Conservation (phyloP, 2,113 vertebrate genomes). For the Falcunculus frontatus region DNA sequence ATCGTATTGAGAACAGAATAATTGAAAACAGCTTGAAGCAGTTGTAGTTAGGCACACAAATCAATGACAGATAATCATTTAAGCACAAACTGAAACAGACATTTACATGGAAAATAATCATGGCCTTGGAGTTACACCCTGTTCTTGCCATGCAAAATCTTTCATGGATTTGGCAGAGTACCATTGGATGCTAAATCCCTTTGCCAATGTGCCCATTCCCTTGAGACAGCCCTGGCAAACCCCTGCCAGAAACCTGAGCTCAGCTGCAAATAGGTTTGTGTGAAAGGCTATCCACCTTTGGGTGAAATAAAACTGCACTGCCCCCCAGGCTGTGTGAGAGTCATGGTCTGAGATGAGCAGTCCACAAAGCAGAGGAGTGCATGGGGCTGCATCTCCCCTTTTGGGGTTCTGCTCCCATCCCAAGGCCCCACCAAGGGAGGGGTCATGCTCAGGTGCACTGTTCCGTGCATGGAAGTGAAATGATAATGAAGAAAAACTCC, state of each 20-base stretch:
- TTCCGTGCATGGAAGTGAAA: neutral
- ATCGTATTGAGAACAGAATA: constrained; percentile 60
- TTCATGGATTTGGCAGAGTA: constrained; percentile 20
- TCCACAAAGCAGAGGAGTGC: neutral
- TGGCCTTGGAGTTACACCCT: constrained; percentile 15
- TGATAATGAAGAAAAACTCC: neutral
- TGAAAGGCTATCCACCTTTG: neutral
- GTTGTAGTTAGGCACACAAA: constrained; percentile 67
- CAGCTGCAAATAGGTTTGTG: neutral
- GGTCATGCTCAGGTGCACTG: neutral
- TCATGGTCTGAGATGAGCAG: rapidly evolving
- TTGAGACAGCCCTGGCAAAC: neutral
- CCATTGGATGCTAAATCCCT: neutral
- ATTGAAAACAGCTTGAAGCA: constrained; percentile 67
- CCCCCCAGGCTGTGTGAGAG: neutral
- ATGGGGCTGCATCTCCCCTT: neutral
- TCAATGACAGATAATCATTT: constrained; percentile 70
- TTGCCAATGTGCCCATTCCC: neutral
- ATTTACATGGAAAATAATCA: constrained; percentile 48
- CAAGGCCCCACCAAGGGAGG: neutral
- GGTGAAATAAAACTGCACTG: neutral
- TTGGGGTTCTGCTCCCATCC: neutral
- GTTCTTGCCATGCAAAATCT: constrained; percentile 22
- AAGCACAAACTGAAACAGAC: constrained; percentile 66
- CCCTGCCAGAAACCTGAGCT: neutral